These are phyloP conservation scores for Kryphioiulus occultus DNA, from an alignment of 2,888 invertebrate species.

Conservation along the genomic window DNA sequence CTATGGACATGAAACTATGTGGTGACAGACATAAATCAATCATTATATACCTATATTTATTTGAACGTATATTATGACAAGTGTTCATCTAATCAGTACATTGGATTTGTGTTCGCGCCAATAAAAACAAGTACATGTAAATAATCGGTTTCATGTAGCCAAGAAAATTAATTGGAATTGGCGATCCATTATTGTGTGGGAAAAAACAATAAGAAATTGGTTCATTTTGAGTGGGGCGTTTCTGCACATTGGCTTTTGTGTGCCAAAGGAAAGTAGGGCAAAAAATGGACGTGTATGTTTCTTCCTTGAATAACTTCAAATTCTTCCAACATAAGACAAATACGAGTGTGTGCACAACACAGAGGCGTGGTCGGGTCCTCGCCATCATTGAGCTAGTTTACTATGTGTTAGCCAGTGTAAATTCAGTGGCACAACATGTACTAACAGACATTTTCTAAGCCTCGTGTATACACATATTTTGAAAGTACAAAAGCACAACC, in stretches of 20 bases:
- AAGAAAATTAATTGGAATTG: conserved; percentile 20
- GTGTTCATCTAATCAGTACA: no score
- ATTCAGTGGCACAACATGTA: neutral
- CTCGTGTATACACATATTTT: neutral
- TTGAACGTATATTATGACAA: no score
- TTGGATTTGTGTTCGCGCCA: neutral
- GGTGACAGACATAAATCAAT: no score
- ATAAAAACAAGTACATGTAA: neutral
- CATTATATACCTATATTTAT: no score
- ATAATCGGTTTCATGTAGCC: neutral
- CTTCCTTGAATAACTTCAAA: neutral
- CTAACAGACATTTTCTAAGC: neutral
- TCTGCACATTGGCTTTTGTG: neutral
- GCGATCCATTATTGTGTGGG: neutral
- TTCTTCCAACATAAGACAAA: conserved; percentile 11
- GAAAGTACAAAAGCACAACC: neutral
- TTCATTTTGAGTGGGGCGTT: neutral
- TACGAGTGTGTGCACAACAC: no score
- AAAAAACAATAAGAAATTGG: neutral
- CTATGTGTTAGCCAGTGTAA: neutral
- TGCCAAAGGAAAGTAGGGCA: neutral
- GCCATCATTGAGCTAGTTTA: neutral
- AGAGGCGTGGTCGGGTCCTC: neutral
- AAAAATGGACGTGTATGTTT: neutral
- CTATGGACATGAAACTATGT: neutral